Conservation (phyloP, 2,113 vertebrate species). For the Barnardius zonarius region DNA sequence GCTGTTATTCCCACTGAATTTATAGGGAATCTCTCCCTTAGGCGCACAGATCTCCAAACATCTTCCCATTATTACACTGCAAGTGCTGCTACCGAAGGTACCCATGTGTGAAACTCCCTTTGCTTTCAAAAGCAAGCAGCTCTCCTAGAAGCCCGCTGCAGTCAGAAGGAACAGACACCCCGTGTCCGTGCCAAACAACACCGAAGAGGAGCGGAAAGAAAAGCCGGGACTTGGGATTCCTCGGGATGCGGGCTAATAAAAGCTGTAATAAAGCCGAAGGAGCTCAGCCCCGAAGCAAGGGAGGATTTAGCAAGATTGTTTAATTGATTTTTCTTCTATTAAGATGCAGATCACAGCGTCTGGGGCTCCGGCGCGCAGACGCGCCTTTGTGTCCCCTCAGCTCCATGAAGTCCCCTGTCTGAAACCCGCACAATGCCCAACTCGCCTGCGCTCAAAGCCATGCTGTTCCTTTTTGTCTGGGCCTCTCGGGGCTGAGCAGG, state of each 20-base stretch:
- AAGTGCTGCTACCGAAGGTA: neutral
- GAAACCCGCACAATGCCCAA: slow-evolving; percentile 71
- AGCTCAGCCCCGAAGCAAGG: neutral
- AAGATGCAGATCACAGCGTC: slow-evolving; percentile 79
- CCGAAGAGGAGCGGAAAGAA: neutral
- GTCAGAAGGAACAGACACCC: neutral
- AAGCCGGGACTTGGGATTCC: neutral
- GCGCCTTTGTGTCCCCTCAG: slow-evolving; percentile 75
- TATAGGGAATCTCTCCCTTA: neutral
- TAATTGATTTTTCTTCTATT: slow-evolving; percentile 80
- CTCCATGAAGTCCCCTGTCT: slow-evolving; percentile 75
- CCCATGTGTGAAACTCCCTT: neutral
- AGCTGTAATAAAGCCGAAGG: slow-evolving; percentile 31
- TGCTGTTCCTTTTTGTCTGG: slow-evolving; percentile 74
- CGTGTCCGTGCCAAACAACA: neutral
- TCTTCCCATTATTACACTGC: neutral
- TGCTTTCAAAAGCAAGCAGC: neutral
- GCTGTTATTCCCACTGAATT: neutral
- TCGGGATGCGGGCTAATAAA: neutral
- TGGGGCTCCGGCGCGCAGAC: slow-evolving; percentile 75
- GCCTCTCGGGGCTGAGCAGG: slow-evolving; percentile 42
- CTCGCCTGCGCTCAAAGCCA: slow-evolving; percentile 63
- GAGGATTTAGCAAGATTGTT: slow-evolving; percentile 73
- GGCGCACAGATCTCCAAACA: neutral
- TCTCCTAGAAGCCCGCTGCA: neutral